These are phyloP conservation scores for Narcine bancroftii DNA, from an alignment of 2,113 vertebrate species.

Conservation along the genomic window DNA sequence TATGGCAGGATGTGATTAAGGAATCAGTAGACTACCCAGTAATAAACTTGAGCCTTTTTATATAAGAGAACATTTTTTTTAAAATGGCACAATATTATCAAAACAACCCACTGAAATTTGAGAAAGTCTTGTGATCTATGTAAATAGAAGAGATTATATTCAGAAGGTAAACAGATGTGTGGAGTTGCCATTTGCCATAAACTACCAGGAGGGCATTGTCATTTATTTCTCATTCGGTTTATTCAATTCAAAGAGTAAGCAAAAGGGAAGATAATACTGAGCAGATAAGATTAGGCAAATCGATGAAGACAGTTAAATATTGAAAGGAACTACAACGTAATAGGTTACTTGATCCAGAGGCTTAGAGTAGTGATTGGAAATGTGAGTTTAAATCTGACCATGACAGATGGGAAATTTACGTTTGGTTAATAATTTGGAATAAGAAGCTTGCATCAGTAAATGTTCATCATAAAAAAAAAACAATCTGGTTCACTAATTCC, in stretches of 20 bases:
- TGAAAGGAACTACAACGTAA: neutral
- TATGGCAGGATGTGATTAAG: neutral
- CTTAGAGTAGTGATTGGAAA: too few species aligned
- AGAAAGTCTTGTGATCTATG: neutral
- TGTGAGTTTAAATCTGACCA: too few species aligned
- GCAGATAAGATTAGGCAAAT: neutral
- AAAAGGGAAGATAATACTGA: neutral
- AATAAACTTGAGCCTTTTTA: neutral
- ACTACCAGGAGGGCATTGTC: neutral
- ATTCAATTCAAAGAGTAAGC: neutral
- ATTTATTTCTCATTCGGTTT: neutral
- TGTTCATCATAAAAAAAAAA: too few species aligned
- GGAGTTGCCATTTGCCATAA: neutral
- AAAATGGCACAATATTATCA: neutral
- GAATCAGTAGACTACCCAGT: neutral
- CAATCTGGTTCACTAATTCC: too few species aligned
- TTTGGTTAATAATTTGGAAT: too few species aligned
- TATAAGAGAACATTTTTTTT: neutral
- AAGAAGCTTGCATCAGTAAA: too few species aligned
- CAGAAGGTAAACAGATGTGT: neutral
- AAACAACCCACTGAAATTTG: neutral
- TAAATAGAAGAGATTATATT: neutral
- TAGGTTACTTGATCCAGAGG: too few species aligned
- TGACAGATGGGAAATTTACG: too few species aligned
- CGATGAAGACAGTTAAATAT: neutral